A percentile compares a stretch with the other conserved stretches of the same genome.
These are phyloP conservation scores for Aphaenogaster rudis DNA, from an alignment of 1,140 invertebrate genomes.

Conservation along the genomic window DNA sequence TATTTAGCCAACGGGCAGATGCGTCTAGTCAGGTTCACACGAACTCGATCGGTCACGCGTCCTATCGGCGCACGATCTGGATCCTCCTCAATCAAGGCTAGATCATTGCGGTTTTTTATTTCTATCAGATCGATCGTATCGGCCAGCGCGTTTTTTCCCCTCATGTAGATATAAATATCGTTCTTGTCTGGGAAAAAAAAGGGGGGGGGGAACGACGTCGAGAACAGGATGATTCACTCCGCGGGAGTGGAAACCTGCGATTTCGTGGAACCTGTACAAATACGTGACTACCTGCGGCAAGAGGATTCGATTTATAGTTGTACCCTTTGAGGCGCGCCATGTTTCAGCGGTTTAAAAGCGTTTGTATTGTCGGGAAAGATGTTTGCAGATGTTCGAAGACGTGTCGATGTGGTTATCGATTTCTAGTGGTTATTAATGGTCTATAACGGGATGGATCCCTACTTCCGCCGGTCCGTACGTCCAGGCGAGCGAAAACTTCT, in stretches of 20 bases:
- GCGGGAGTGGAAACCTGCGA: neutral
- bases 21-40: slow-evolving; percentile 59
- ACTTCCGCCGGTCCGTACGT: neutral
- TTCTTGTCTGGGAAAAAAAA: slow-evolving; percentile 11
- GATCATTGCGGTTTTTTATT: slow-evolving; percentile 40
- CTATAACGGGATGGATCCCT: slow-evolving; percentile 26
- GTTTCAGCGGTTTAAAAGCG: slow-evolving; percentile 45
- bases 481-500: neutral
- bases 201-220: neutral
- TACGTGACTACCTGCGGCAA: slow-evolving; percentile 73
- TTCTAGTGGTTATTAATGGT: slow-evolving; percentile 53
- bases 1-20: slow-evolving; percentile 65
- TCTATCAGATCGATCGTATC: slow-evolving; percentile 16
- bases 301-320: slow-evolving; percentile 59
- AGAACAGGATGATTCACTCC: neutral
- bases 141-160: neutral
- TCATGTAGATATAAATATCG: slow-evolving; percentile 17
- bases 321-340: slow-evolving; percentile 25
- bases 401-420: slow-evolving; percentile 53
- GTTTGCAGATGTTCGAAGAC: slow-evolving; percentile 50
- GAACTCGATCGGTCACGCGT: slow-evolving; percentile 59
- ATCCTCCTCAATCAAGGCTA: slow-evolving; percentile 55
- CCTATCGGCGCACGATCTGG: slow-evolving; percentile 65
- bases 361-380: slow-evolving; percentile 15
- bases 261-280: slow-evolving; percentile 58